These are phyloP conservation scores for Drosophila recens DNA, from an alignment of 2,888 invertebrate species.

Conservation along the genomic window DNA sequence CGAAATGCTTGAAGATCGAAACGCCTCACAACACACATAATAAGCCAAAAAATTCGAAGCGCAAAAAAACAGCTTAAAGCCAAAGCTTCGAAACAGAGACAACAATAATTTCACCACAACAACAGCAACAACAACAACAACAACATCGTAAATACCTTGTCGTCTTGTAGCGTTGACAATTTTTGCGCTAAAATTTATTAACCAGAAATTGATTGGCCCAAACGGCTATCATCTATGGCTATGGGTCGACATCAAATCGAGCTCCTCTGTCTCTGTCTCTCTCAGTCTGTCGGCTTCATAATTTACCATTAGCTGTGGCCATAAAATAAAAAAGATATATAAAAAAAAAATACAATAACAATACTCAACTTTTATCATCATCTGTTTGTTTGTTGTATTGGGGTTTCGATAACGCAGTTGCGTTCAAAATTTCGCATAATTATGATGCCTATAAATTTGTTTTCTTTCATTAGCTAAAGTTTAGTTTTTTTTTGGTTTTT, in stretches of 20 bases:
- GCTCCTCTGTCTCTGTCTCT: constrained; percentile 18
- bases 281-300: constrained; percentile 61
- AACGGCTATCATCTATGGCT: constrained; percentile 74
- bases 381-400: constrained; percentile 29
- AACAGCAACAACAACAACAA: constrained; percentile 44
- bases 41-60: constrained; percentile 41
- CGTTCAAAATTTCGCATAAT: constrained; percentile 79
- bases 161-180: constrained; percentile 70
- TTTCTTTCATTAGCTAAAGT: constrained; percentile 79
- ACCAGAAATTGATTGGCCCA: constrained; percentile 80
- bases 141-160: constrained; percentile 68
- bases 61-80: constrained; percentile 15
- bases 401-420: constrained; percentile 62
- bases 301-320: constrained; percentile 72
- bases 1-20: constrained; percentile 65
- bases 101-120: constrained; percentile 62
- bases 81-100: constrained; percentile 33
- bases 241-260: constrained; percentile 20
- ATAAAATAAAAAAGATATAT: constrained; percentile 40
- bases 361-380: constrained; percentile 47
- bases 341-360: constrained; percentile 22
- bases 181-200: constrained; percentile 78
- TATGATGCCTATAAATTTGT: constrained; percentile 81
- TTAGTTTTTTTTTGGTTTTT: constrained; percentile 50
- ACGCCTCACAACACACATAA: constrained; percentile 66